Evolutionary conservation across 2,113 vertebrate species (phyloP), one percentile per base, ranked within the genome.

Genomic region (Poeciliopsis retropinna): DNA sequence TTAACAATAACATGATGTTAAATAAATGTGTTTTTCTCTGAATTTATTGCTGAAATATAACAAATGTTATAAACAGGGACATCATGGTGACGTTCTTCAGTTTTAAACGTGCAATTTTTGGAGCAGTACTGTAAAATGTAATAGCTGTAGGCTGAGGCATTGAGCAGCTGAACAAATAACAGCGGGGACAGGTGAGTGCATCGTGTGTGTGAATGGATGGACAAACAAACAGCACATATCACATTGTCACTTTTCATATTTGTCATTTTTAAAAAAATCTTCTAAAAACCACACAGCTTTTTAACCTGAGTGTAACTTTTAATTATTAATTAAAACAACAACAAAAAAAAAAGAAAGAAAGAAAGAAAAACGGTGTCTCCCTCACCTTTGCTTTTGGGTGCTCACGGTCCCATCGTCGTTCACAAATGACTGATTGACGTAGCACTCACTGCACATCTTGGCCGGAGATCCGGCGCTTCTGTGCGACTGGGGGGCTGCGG

Each of bases 361-460:
- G 9, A 37, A 3, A 37, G 10, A 68, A n/a, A 60, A n/a, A 12
- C 14, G 9, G 1, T 12, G 17, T 28, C 39, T 73, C 28, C 83
- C 87, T 92, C 88, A 92, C 92, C 90, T 80, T 64, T 83, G 75
- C 51, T 89, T 91, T 73, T 87, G 91, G 3, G 84, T 66, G 81
- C 73, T 92, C 81, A 89, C 82, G 75, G 86, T 92, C 74, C 95
- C 93, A 67, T 96, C 94, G 47, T 96, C 95, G 76, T 95, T 92
- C 63, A 95, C 83, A 41, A 96, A 96, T 63, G 93, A 93, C 88
- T 94, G 88, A 81, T 95, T 96, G 76, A 94, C 91, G 87, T 95
- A 96, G 89, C 95, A 94, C 82, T 94, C 91, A 60, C 92, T 77
- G 67, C 89, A 88, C 65, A 76, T 92, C 62, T 82, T 87, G 85